These are phyloP conservation scores for Eurytoma adleriae DNA, from an alignment of 2,888 invertebrate genomes.

Conservation along the genomic window DNA sequence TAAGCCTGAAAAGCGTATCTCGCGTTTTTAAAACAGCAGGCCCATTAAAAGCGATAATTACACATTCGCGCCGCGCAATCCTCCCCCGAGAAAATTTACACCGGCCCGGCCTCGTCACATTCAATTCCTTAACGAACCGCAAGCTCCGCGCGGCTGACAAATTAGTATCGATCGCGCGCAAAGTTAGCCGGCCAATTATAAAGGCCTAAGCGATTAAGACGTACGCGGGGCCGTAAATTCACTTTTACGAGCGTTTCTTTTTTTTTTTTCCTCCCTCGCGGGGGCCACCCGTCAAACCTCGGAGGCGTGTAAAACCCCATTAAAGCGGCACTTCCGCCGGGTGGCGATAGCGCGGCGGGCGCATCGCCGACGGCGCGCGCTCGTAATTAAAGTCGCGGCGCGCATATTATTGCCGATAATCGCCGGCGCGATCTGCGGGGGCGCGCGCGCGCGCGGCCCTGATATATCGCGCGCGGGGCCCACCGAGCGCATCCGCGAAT, in stretches of 20 bases:
- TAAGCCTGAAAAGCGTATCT: too few species aligned
- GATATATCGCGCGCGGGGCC: slow-evolving; percentile 54
- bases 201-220: slow-evolving; percentile 38
- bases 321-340: slow-evolving; percentile 50
- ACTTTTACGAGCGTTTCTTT: slow-evolving; percentile 35
- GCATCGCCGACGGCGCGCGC: slow-evolving; percentile 41
- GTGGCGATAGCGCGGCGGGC: slow-evolving; percentile 8
- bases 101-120: not conserved
- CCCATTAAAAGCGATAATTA: too few species aligned
- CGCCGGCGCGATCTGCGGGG: slow-evolving; percentile 59
- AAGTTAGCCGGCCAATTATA: slow-evolving; percentile 7
- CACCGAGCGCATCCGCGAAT: not conserved
- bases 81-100: too few species aligned
- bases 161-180: slow-evolving; percentile 5
- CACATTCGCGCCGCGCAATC: too few species aligned
- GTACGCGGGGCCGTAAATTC: slow-evolving; percentile 28
- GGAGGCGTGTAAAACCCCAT: slow-evolving; percentile 48
- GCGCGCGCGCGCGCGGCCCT: slow-evolving; percentile 37
- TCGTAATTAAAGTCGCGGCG: slow-evolving; percentile 60
- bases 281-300: not conserved
- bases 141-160: not conserved
- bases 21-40: too few species aligned
- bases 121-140: slow-evolving; percentile 1
- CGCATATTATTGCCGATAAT: slow-evolving; percentile 62
- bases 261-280: not conserved